A percentile compares a stretch with the other conserved stretches of the same genome.
These are phyloP conservation scores for Mesocricetus auratus DNA, from an alignment of 2,113 vertebrate species.

Conservation along the genomic window DNA sequence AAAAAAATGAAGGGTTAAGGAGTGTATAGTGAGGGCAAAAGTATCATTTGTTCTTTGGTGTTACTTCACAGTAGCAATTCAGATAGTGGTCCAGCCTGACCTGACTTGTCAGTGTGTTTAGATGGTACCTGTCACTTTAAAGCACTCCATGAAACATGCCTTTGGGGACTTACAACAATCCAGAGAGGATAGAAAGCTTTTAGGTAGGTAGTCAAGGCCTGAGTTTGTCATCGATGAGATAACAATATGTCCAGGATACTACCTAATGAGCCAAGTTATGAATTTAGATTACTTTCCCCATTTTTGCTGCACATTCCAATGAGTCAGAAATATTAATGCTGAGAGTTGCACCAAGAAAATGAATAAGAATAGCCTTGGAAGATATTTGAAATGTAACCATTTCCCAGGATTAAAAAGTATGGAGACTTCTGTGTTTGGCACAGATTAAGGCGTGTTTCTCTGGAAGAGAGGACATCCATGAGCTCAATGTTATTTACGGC, in stretches of 20 bases:
- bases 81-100: constrained; percentile 42
- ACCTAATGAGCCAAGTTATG: constrained; percentile 54
- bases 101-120: constrained; percentile 64
- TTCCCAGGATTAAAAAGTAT: constrained; percentile 63
- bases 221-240: constrained; percentile 66
- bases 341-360: constrained; percentile 60
- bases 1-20: not conserved
- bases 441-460: constrained; percentile 43
- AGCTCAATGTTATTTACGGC: constrained; percentile 16
- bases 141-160: constrained; percentile 55
- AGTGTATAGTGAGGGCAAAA: not conserved
- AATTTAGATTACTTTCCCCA: constrained; percentile 60
- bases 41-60: constrained; percentile 43
- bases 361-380: constrained; percentile 39
- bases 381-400: constrained; percentile 53
- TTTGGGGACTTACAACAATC: constrained; percentile 64
- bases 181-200: constrained; percentile 25
- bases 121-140: constrained; percentile 66
- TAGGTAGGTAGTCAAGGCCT: constrained; percentile 26
- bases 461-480: not conserved
- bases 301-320: constrained; percentile 32
- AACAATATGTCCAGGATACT: constrained; percentile 54
- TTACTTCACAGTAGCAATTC: constrained; percentile 40
- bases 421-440: constrained; percentile 25
- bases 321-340: constrained; percentile 72